Conservation (phyloP, 2,113 vertebrate species). For the Microtus oregoni region DNA sequence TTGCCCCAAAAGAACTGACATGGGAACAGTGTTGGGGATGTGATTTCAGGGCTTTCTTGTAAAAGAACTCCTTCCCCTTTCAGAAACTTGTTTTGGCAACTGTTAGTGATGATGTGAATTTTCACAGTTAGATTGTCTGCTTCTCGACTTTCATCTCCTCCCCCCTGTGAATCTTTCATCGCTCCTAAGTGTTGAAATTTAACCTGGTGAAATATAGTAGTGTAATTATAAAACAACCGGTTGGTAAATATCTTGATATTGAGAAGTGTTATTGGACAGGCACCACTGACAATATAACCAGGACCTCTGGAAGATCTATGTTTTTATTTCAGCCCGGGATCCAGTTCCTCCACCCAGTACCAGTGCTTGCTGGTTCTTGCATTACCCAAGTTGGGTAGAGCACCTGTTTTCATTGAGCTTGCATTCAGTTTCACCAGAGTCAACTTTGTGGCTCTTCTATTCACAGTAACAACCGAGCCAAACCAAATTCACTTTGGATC, state of each 20-base stretch:
- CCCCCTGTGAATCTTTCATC: background rate
- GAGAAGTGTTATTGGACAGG: background rate
- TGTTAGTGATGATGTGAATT: constrained; percentile 15
- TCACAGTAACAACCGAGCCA: constrained; percentile 3
- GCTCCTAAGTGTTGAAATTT: constrained; percentile 10
- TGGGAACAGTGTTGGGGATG: background rate
- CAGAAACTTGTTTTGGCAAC: background rate
- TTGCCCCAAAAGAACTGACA: background rate
- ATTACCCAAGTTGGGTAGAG: background rate
- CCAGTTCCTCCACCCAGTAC: background rate
- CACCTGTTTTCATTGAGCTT: background rate
- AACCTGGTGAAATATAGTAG: background rate
- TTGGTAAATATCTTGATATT: background rate
- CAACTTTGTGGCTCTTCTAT: background rate
- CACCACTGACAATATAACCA: background rate
- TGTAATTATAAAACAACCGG: background rate
- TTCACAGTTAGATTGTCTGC: background rate
- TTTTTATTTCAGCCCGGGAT: background rate
- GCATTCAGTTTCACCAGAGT: background rate
- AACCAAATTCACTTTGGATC: background rate
- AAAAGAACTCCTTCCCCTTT: background rate
- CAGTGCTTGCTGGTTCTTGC: background rate
- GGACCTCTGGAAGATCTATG: background rate
- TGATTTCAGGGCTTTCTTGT: background rate
- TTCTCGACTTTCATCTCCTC: constrained; percentile 8